Conservation (phyloP, 2,113 vertebrate species). For the Phalacrocorax carbo region DNA sequence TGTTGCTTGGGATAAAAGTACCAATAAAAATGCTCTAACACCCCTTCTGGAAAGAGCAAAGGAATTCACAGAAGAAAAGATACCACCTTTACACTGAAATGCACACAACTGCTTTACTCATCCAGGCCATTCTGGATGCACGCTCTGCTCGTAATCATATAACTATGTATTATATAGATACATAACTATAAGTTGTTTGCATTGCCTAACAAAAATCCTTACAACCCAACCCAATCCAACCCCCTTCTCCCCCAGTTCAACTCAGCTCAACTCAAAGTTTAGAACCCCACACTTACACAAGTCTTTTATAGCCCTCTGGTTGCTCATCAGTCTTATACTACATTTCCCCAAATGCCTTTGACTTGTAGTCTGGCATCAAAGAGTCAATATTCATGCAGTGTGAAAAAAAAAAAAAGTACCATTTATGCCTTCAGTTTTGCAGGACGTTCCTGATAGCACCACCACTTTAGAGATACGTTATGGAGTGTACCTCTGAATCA, state of each 20-base stretch:
- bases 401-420: not conserved
- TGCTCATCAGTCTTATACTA: not conserved
- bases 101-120: not conserved
- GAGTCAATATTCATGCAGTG: not conserved
- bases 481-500: not conserved
- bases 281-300: rapidly evolving
- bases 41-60: not conserved
- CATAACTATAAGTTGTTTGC: not conserved
- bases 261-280: not conserved
- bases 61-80: not conserved
- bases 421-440: not conserved
- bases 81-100: not conserved
- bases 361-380: not conserved
- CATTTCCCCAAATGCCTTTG: not conserved
- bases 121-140: not conserved
- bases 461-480: not conserved
- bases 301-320: not conserved
- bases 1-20: not conserved
- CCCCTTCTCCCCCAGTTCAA: not conserved
- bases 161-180: not conserved
- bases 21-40: not conserved
- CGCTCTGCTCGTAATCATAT: not conserved
- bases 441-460: not conserved
- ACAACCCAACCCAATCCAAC: not conserved
- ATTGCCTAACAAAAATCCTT: not conserved